Conservation (phyloP, 1,140 invertebrate species). For the Arion vulgaris region DNA sequence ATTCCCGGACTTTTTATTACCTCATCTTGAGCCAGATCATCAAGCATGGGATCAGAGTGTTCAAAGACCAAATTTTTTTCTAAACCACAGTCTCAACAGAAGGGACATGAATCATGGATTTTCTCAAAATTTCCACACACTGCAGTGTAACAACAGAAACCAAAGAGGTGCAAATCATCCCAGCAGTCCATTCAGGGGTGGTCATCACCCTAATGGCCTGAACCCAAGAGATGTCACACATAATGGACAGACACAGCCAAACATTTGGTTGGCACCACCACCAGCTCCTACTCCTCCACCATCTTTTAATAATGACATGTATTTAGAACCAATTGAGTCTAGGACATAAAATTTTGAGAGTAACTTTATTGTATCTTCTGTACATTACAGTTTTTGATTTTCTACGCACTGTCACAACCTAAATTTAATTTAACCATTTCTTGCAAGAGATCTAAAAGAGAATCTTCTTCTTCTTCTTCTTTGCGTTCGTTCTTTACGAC, state of each 20-base stretch:
- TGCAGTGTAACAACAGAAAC: slow-evolving; percentile 15
- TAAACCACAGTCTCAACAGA: slow-evolving; percentile 19
- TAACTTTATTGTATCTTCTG: background rate
- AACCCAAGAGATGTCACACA: background rate
- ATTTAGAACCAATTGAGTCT: slow-evolving; percentile 43
- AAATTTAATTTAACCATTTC: background rate
- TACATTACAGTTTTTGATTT: no score
- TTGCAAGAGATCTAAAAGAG: no score
- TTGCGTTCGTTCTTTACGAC: no score
- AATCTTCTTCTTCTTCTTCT: no score
- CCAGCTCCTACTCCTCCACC: slow-evolving; percentile 32
- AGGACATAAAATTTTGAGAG: slow-evolving; percentile 9
- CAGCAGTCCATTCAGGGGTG: background rate
- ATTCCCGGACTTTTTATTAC: background rate
- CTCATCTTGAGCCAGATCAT: slow-evolving; percentile 6
- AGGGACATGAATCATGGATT: background rate
- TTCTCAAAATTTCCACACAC: slow-evolving; percentile 9
- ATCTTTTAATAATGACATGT: slow-evolving; percentile 46
- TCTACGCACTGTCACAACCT: no score
- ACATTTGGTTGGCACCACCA: slow-evolving; percentile 20
- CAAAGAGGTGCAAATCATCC: background rate
- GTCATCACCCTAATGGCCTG: background rate
- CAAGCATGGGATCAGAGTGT: background rate
- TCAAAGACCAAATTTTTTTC: background rate
- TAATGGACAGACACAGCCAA: background rate